Percentiles rank a stretch among this genome's conserved stretches.
These are phyloP conservation scores for Chesias legatella DNA, from an alignment of 2,888 invertebrate genomes.

Conservation along the genomic window DNA sequence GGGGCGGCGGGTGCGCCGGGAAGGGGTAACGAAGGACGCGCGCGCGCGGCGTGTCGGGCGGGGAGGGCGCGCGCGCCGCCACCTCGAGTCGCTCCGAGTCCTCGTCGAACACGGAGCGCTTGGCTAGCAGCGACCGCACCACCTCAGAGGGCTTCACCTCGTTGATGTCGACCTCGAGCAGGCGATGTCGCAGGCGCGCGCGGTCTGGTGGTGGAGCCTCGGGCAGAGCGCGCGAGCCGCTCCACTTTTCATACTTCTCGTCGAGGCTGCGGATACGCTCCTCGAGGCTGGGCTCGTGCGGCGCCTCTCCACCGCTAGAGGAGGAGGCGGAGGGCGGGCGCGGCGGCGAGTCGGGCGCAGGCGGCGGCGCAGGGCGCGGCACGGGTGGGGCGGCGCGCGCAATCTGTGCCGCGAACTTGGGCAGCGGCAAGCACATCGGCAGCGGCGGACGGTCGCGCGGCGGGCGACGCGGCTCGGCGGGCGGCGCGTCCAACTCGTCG, in stretches of 20 bases:
- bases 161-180: slow-evolving; percentile 88
- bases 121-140: slow-evolving; percentile 93
- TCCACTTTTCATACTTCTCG: slow-evolving; percentile 96
- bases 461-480: slow-evolving; percentile 87
- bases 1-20: slow-evolving; percentile 86
- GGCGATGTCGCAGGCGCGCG: slow-evolving; percentile 84
- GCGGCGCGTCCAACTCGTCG: slow-evolving; percentile 85
- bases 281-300: slow-evolving; percentile 89
- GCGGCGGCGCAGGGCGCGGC: slow-evolving; percentile 63
- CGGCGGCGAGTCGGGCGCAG: slow-evolving; percentile 84
- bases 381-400: slow-evolving; percentile 74
- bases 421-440: slow-evolving; percentile 91
- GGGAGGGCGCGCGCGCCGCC: slow-evolving; percentile 90
- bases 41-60: slow-evolving; percentile 44
- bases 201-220: slow-evolving; percentile 79
- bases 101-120: slow-evolving; percentile 97
- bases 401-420: slow-evolving; percentile 91
- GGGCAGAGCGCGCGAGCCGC: slow-evolving; percentile 81
- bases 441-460: slow-evolving; percentile 82
- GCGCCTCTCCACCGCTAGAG: slow-evolving; percentile 86
- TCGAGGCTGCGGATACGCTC: slow-evolving; percentile 95
- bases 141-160: slow-evolving; percentile 96
- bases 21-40: slow-evolving; percentile 79
- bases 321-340: slow-evolving; percentile 87
- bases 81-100: slow-evolving; percentile 95